phyloP scores from a whole-genome alignment of 2,888 invertebrate species.

The Volucella zonaria region DNA sequence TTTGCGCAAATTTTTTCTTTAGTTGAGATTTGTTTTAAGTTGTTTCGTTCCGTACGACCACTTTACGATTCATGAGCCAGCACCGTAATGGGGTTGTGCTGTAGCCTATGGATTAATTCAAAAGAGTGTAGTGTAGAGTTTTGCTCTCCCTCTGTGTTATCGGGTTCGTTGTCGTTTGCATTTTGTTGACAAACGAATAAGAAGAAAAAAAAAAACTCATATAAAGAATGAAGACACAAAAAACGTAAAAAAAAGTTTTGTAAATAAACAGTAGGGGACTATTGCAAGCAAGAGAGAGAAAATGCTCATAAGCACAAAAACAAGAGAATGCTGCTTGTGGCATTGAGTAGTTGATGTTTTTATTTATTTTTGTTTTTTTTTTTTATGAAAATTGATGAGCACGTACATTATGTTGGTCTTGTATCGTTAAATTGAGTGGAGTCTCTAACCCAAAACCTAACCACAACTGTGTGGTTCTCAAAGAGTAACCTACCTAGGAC shows the following conservation, averaged over 20 bases:
- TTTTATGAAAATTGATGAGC: background rate
- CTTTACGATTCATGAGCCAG: constrained; percentile 58
- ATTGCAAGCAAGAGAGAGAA: constrained; percentile 1
- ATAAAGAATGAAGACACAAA: constrained; percentile 37
- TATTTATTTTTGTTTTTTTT: background rate
- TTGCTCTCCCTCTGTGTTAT: constrained; percentile 29
- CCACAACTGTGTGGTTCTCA: no score
- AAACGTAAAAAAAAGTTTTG: background rate
- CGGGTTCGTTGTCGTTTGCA: constrained; percentile 21
- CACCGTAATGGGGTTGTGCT: constrained; percentile 57
- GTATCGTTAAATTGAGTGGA: no score
- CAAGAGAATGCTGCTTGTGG: constrained; percentile 3
- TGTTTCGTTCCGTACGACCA: constrained; percentile 47
- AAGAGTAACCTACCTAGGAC: no score
- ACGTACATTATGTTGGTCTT: no score
- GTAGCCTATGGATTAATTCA: constrained; percentile 15
- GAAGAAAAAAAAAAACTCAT: constrained; percentile 39
- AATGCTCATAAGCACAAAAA: background rate
- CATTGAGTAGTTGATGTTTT: constrained; percentile 24
- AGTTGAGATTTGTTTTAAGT: constrained; percentile 16
- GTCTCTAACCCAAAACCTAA: no score
- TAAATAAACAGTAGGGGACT: constrained; percentile 13
- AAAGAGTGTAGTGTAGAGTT: constrained; percentile 52
- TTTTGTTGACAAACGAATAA: constrained; percentile 59
- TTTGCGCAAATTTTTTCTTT: constrained; percentile 33